Conservation (phyloP, 2,113 vertebrate genomes). For the Anthoscopus minutus region DNA sequence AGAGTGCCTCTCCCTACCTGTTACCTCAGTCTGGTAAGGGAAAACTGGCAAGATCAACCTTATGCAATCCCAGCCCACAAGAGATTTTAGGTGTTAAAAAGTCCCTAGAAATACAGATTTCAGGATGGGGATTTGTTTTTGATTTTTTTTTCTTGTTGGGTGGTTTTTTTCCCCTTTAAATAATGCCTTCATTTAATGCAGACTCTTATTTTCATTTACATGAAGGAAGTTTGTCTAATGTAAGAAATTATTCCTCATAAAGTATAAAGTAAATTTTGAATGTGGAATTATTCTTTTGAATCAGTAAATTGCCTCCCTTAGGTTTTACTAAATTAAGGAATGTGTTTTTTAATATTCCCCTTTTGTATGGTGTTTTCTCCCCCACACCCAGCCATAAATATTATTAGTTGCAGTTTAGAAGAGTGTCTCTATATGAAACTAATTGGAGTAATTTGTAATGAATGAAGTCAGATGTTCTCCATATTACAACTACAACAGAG, state of each 20-base stretch:
- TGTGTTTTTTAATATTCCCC: neutral
- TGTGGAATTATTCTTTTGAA: neutral
- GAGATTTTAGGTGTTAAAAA: neutral
- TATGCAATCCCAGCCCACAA: neutral
- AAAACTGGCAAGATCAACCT: neutral
- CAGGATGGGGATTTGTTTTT: neutral
- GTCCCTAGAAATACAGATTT: neutral
- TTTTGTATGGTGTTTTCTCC: neutral
- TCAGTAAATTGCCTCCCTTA: neutral
- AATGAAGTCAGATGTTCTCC: neutral
- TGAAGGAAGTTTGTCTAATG: neutral
- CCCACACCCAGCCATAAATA: accelerated
- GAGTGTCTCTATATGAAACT: neutral
- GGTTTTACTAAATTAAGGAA: neutral
- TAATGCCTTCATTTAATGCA: neutral
- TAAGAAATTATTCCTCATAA: neutral
- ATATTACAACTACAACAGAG: neutral
- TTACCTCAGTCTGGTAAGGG: neutral
- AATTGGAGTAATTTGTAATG: neutral
- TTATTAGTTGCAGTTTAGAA: neutral
- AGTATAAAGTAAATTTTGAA: neutral
- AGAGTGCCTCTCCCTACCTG: neutral
- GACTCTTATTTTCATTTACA: neutral
- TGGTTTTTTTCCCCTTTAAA: neutral
- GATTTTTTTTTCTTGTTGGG: neutral